Conservation (phyloP, 2,888 invertebrate species). For the Druceiella hillmani region DNA sequence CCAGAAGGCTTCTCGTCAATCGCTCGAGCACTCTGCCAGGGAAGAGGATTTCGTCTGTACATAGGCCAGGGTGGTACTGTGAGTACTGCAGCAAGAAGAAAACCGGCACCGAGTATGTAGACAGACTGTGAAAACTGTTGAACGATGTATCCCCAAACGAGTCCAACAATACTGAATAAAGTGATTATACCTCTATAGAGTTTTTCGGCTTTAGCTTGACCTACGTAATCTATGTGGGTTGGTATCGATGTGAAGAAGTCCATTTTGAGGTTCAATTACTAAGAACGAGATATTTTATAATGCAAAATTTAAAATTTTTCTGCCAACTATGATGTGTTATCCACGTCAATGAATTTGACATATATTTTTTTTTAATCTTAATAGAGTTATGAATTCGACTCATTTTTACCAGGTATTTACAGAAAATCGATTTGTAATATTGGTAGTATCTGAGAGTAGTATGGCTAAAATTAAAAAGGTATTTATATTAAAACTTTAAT, state of each 20-base stretch:
- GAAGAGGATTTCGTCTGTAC: conserved; percentile 80
- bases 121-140: conserved; percentile 96
- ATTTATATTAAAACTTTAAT: too few species aligned
- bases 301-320: background rate
- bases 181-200: conserved; percentile 86
- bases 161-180: conserved; percentile 84
- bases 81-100: conserved; percentile 76
- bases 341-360: too few species aligned
- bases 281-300: background rate
- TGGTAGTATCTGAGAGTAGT: too few species aligned
- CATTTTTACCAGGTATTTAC: too few species aligned
- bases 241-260: conserved; percentile 48
- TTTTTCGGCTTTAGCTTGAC: conserved; percentile 85
- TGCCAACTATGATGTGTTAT: too few species aligned
- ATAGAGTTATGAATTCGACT: too few species aligned
- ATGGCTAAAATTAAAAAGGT: too few species aligned
- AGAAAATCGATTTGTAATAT: too few species aligned
- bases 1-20: conserved; percentile 36
- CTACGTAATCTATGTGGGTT: conserved; percentile 71
- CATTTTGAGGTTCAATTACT: conserved; percentile 30
- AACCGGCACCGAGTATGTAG: conserved; percentile 88
- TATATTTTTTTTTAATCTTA: too few species aligned
- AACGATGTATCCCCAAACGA: conserved; percentile 88
- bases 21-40: conserved; percentile 74
- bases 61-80: conserved; percentile 97